Evolutionary conservation across 2,888 invertebrate genomes (phyloP), one percentile per base, ranked within the genome.

Genomic region (Brassicogethes aeneus): DNA sequence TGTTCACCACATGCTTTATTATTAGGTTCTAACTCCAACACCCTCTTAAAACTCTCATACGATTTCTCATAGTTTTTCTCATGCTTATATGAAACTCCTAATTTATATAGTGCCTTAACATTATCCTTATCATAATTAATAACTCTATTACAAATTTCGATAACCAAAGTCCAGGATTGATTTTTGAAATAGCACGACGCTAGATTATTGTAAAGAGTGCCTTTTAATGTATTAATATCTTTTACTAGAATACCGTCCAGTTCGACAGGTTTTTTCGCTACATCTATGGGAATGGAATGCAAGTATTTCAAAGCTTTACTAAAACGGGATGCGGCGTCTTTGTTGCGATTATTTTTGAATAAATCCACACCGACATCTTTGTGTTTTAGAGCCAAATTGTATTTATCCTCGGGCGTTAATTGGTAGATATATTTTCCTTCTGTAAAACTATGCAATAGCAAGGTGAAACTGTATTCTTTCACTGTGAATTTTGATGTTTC

Each of bases 161-260:
- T 61, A 0, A 80, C 81, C 44, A 80, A 76, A 3, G 77, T 73
- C 63, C 77, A 84, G 48, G 82, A 80, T 7, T 78, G 65, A 45
- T 73, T 73, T 46, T 79, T 79, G 14, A 88, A 71, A 53, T 89
- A 83, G 60, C 90, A 89, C 34, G 84, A 82, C 0, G 90, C 85
- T 60, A 92, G 70, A 65, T 93, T 93, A 51, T 85, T 84, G 60
- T 84, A 86, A 5, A 90, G 69, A 51, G 77, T 79, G 7, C 78
- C 67, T 61, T 84, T 78, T 5, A 85, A 62, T 38, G 69, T 66
- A 29, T 74, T 61, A 48, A 85, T 70, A 41, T 77, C 73, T 5
- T 69, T 62, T 0, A 71, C 55, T 17, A 61, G 56, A 16, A 77
- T 67, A 2, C 71, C 70, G 32, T 73, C 72, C 3, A 79, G 65